Conservation (phyloP, 2,113 vertebrate genomes). For the Sphyrna mokarran region DNA sequence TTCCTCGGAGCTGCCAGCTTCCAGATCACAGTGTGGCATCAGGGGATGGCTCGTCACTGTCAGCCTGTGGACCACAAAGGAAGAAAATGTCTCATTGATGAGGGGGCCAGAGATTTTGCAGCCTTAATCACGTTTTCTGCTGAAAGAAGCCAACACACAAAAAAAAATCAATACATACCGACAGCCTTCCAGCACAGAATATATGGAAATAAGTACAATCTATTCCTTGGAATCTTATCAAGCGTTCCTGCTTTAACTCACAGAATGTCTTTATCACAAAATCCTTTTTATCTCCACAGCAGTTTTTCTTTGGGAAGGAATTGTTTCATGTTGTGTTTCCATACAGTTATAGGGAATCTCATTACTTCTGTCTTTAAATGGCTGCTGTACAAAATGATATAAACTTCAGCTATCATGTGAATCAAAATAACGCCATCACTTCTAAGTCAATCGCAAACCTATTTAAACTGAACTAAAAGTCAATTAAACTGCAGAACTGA, state of each 20-base stretch:
- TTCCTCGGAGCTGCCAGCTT: conserved; percentile 61
- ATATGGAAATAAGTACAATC: conserved; percentile 12
- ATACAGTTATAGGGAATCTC: not conserved
- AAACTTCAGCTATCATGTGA: not conserved
- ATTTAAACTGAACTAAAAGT: not conserved
- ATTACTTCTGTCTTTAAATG: not conserved
- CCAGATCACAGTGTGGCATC: conserved; percentile 57
- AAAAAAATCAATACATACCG: conserved; percentile 36
- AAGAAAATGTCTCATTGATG: conserved; percentile 33
- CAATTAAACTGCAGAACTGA: not conserved
- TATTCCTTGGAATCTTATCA: not conserved
- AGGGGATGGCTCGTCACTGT: conserved; percentile 49
- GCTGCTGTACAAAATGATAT: not conserved
- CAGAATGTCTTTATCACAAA: not conserved
- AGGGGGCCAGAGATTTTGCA: not conserved
- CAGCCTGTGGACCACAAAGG: conserved; percentile 49
- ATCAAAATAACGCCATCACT: not conserved
- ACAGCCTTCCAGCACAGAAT: conserved; percentile 5
- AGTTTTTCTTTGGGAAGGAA: not conserved
- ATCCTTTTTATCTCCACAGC: not conserved
- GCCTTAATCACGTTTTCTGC: conserved; percentile 3
- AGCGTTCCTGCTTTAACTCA: conserved; percentile 5
- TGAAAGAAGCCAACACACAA: conserved; percentile 9
- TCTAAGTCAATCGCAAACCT: not conserved
- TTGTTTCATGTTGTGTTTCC: not conserved